Base-by-base conservation (phyloP, 1,140 invertebrate species). In the Drosophila sucinea region DNA sequence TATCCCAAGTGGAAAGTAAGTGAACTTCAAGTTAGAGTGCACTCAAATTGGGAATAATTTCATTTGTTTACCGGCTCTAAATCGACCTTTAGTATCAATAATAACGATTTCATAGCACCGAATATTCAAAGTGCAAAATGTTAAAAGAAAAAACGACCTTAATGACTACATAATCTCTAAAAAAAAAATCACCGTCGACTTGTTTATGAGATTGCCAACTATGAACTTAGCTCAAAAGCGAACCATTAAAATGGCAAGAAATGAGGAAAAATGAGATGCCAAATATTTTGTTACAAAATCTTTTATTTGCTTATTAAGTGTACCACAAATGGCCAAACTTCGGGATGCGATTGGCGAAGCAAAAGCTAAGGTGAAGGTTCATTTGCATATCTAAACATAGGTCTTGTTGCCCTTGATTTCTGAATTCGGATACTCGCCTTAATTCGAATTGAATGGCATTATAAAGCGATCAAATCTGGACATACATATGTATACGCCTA, bases 281-380 rank as follows among this genome's bases (percentile, higher is more conserved):
- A 75, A 62, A 77, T 63, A 51, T 8, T 64, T 56, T 47, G 77
- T 86, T 86, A 76, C 82, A 86, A 87, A 69, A 85, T 33, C 75
- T 4, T 58, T 63, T 55, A 60, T 47, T 62, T 71, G 61, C 58
- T 55, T 69, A 51, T 44, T 25, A 62, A 66, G 29, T 17, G 75
- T 63, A 69, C 72, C 38, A 69, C 27, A 73, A 79, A 77, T 79
- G 71, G 82, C 68, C 79, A 75, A 71, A 75, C 33, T 73, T 65
- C 70, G 69, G 66, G 81, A 70, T 70, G 76, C 67, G 79, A 81
- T 73, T 54, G 54, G 63, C 67, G 66, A 38, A 57, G 66, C 55
- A 44, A 71, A 77, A 77, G 67, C 68, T 70, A 78, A 86, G 79
- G 82, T 72, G 69, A 87, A 82, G 75, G 83, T 66, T 86, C 79